Evolutionary conservation across 2,113 vertebrate species (phyloP).

Genomic region (Labeo rohita): DNA sequence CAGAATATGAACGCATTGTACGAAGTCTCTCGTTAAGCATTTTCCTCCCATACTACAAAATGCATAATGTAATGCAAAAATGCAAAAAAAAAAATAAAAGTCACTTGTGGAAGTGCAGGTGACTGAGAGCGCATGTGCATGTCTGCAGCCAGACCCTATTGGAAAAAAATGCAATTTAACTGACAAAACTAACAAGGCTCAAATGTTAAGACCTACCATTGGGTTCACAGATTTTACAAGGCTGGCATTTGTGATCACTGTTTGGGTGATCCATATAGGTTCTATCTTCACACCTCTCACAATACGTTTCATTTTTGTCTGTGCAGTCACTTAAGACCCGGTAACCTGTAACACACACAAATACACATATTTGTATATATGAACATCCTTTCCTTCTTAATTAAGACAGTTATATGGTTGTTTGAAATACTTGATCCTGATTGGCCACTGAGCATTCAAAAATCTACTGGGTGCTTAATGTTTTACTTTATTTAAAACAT

Average conservation of each 20-base stretch:
- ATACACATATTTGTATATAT: slow-evolving; percentile 1
- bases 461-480: background rate
- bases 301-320: rapidly evolving
- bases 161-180: background rate
- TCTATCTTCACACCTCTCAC: rapidly evolving
- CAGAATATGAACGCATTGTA: too few relatives aligned
- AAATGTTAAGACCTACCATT: slow-evolving; percentile 57
- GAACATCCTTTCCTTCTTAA: background rate
- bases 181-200: background rate
- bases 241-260: rapidly evolving
- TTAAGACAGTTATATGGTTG: background rate
- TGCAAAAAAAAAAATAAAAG: too few relatives aligned
- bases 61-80: too few relatives aligned
- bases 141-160: too few relatives aligned
- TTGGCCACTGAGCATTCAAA: background rate
- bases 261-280: slow-evolving; percentile 46
- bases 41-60: too few relatives aligned
- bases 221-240: slow-evolving; percentile 59
- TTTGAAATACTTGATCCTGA: background rate
- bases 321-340: slow-evolving; percentile 16
- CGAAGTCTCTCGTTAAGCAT: too few relatives aligned
- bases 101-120: too few relatives aligned
- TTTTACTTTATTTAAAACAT: background rate
- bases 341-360: slow-evolving; percentile 59
- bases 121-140: too few relatives aligned